A percentile compares a stretch with the other conserved stretches of the same genome.
These are phyloP conservation scores for Bembecia ichneumoniformis DNA, from an alignment of 2,888 invertebrate species.

Conservation along the genomic window DNA sequence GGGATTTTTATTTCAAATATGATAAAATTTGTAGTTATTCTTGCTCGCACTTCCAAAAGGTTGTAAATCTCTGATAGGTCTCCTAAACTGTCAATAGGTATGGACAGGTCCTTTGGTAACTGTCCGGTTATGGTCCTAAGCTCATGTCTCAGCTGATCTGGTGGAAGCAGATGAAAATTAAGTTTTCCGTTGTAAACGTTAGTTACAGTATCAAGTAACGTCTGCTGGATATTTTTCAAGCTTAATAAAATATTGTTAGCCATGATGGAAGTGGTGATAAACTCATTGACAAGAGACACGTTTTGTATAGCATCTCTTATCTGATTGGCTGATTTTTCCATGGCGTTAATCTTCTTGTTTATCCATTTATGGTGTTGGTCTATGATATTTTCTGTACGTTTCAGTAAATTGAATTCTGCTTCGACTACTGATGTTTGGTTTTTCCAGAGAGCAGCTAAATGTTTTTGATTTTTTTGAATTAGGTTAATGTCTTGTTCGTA, in stretches of 20 bases:
- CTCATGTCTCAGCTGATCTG: too few relatives aligned
- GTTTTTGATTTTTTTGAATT: not conserved
- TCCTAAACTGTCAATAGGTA: too few relatives aligned
- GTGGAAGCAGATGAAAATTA: too few relatives aligned
- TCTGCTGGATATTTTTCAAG: not conserved
- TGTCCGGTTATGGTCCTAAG: too few relatives aligned
- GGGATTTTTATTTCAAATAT: too few relatives aligned
- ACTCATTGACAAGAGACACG: not conserved
- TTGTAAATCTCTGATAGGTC: too few relatives aligned
- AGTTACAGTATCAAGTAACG: not conserved
- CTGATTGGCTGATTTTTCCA: not conserved
- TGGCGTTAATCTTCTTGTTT: not conserved
- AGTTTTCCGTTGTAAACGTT: not conserved
- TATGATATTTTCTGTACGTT: not conserved
- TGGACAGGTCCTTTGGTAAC: too few relatives aligned
- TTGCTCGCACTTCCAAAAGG: too few relatives aligned
- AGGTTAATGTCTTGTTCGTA: not conserved
- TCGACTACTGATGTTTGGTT: not conserved
- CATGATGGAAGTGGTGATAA: not conserved
- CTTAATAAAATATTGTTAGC: not conserved
- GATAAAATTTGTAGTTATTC: too few relatives aligned
- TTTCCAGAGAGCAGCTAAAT: not conserved
- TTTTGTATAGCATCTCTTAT: not conserved
- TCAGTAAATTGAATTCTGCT: not conserved
- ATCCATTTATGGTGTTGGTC: not conserved